A percentile compares a stretch with the other conserved stretches of the same genome.
Evolutionary conservation across 2,888 invertebrate species (phyloP).

Genomic region (Lasioglossum leucozonium): DNA sequence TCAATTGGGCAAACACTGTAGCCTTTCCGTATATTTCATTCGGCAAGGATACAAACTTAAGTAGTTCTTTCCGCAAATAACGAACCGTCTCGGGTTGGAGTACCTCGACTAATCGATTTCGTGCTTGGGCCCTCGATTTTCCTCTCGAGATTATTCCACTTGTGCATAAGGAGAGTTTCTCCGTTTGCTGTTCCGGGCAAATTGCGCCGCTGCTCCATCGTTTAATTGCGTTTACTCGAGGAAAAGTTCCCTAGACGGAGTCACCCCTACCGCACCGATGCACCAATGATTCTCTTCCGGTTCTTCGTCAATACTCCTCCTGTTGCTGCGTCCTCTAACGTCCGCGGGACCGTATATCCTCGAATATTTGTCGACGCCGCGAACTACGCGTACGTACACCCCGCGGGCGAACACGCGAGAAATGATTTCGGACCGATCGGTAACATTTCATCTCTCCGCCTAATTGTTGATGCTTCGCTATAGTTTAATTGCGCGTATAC

Average conservation of each 20-base stretch:
- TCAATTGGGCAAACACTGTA: slow-evolving; percentile 13
- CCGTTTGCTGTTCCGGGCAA: slow-evolving; percentile 55
- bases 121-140: slow-evolving; percentile 59
- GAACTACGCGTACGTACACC: slow-evolving; percentile 4
- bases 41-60: slow-evolving; percentile 30
- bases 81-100: slow-evolving; percentile 41
- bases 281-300: slow-evolving; percentile 22
- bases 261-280: slow-evolving; percentile 21
- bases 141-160: slow-evolving; percentile 63
- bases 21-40: slow-evolving; percentile 34
- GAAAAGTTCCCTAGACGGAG: slow-evolving; percentile 53
- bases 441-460: neutral
- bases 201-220: slow-evolving; percentile 57
- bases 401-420: neutral
- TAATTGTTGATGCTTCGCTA: neutral
- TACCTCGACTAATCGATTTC: slow-evolving; percentile 50
- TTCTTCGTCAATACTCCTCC: slow-evolving; percentile 32
- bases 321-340: slow-evolving; percentile 20
- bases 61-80: slow-evolving; percentile 44
- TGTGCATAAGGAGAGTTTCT: slow-evolving; percentile 62
- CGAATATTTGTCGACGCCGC: slow-evolving; percentile 51
- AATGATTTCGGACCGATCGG: neutral
- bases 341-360: slow-evolving; percentile 41
- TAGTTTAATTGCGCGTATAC: neutral
- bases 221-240: slow-evolving; percentile 67